These are phyloP conservation scores for Agraylea sexmaculata DNA, from an alignment of 1,140 invertebrate genomes.

Conservation along the genomic window DNA sequence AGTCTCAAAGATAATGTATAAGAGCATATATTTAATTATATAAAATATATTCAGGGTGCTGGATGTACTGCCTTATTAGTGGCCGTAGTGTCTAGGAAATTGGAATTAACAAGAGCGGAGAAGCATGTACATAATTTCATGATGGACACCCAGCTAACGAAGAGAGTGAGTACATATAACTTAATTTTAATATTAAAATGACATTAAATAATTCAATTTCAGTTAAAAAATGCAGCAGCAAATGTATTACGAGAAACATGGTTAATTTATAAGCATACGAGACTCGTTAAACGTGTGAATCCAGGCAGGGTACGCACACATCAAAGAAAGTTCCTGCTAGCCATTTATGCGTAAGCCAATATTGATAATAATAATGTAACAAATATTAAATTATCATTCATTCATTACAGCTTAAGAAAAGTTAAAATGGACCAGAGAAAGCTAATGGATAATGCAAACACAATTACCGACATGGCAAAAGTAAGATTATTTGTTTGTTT, in stretches of 20 bases:
- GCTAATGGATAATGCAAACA: constrained; percentile 97
- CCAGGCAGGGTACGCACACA: constrained; percentile 90
- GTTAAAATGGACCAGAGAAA: constrained; percentile 99
- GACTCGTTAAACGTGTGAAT: constrained; percentile 94
- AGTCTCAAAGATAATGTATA: too few relatives aligned
- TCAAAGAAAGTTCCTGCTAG: constrained; percentile 97
- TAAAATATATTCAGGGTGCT: constrained; percentile 73
- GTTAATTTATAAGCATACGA: constrained; percentile 99
- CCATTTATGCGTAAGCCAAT: constrained; percentile 93
- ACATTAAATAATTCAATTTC: constrained; percentile 30
- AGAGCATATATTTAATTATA: too few relatives aligned
- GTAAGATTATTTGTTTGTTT: constrained; percentile 47
- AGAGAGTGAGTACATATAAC: constrained; percentile 88
- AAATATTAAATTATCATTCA: constrained; percentile 6
- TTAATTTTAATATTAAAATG: too few relatives aligned
- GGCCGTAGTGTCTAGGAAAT: constrained; percentile 96
- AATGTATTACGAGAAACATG: constrained; percentile 99
- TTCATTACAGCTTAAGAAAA: constrained; percentile 77
- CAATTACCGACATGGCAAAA: constrained; percentile 99
- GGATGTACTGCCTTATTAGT: constrained; percentile 98
- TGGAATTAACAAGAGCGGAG: constrained; percentile 97
- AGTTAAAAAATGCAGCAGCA: constrained; percentile 99
- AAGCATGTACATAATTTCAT: constrained; percentile 99
- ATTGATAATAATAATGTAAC: neutral
- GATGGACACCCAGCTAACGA: constrained; percentile 99